These are phyloP conservation scores for Delia radicum DNA, from an alignment of 1,140 invertebrate genomes.

Conservation along the genomic window DNA sequence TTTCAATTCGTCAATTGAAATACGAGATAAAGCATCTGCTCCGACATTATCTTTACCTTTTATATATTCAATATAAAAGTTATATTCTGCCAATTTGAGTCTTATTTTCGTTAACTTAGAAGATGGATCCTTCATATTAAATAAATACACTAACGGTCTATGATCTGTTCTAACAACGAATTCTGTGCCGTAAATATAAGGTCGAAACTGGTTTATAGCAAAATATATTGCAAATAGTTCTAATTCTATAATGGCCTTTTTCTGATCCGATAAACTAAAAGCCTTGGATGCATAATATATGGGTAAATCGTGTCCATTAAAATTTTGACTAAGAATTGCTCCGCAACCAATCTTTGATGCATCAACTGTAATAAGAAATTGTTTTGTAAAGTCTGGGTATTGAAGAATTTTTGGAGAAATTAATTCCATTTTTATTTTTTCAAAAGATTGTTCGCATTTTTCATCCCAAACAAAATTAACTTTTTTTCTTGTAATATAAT, in stretches of 20 bases:
- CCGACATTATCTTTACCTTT: background rate
- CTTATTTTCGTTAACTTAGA: background rate
- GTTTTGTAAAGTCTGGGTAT: slow-evolving; percentile 7
- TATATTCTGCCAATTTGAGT: background rate
- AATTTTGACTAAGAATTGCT: background rate
- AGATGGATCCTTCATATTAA: background rate
- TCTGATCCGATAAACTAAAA: background rate
- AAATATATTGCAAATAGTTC: too few species aligned
- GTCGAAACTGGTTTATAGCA: too few species aligned
- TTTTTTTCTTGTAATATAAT: background rate
- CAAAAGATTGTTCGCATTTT: slow-evolving; percentile 1
- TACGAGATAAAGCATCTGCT: background rate
- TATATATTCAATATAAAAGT: background rate
- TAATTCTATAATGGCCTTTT: background rate
- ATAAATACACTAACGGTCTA: too few species aligned
- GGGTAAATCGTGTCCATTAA: background rate
- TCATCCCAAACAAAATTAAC: background rate
- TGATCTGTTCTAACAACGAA: too few species aligned
- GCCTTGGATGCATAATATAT: background rate
- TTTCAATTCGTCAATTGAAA: background rate
- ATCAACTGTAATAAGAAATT: slow-evolving; percentile 5
- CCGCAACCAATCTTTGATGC: background rate
- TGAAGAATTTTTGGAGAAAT: background rate
- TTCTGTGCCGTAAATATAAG: too few species aligned
- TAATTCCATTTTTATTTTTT: background rate